phyloP scores from a whole-genome alignment of 2,888 invertebrate genomes.

The Apoderus coryli region DNA sequence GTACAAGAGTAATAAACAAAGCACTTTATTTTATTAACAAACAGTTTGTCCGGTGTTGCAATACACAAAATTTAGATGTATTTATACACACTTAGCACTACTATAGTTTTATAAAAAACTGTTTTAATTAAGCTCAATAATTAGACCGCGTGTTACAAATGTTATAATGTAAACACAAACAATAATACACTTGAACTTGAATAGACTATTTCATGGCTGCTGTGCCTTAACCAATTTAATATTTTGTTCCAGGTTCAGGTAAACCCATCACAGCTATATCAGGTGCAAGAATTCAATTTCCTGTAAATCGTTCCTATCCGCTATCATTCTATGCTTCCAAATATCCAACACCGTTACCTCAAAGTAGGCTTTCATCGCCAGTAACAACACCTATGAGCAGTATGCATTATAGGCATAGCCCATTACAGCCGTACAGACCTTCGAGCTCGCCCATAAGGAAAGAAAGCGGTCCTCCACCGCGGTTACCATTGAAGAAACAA shows the following conservation, averaged over 20 bases:
- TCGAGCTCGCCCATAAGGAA: slow-evolving; percentile 44
- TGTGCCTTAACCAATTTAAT: no score
- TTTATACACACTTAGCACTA: no score
- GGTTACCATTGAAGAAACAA: slow-evolving; percentile 45
- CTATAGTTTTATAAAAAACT: no score
- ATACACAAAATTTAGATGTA: no score
- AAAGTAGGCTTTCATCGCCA: slow-evolving; percentile 31
- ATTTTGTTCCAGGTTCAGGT: slow-evolving; percentile 42
- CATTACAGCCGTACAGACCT: slow-evolving; percentile 22
- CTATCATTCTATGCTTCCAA: slow-evolving; percentile 56
- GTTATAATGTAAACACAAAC: no score
- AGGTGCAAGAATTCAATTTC: slow-evolving; percentile 74
- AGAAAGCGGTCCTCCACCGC: slow-evolving; percentile 25
- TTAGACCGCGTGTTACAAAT: no score
- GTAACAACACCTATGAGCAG: slow-evolving; percentile 28
- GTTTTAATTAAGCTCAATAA: no score
- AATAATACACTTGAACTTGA: no score
- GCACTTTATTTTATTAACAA: no score
- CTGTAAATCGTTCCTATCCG: slow-evolving; percentile 69
- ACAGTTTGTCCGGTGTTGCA: no score
- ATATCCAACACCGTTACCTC: slow-evolving; percentile 39
- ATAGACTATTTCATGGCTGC: no score
- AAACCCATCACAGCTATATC: slow-evolving; percentile 80
- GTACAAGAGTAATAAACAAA: no score
- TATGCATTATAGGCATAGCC: slow-evolving; percentile 35